A percentile compares a stretch with the other conserved stretches of the same genome.
Conservation (phyloP, 2,113 vertebrate species). For the Alouatta palliata region DNA sequence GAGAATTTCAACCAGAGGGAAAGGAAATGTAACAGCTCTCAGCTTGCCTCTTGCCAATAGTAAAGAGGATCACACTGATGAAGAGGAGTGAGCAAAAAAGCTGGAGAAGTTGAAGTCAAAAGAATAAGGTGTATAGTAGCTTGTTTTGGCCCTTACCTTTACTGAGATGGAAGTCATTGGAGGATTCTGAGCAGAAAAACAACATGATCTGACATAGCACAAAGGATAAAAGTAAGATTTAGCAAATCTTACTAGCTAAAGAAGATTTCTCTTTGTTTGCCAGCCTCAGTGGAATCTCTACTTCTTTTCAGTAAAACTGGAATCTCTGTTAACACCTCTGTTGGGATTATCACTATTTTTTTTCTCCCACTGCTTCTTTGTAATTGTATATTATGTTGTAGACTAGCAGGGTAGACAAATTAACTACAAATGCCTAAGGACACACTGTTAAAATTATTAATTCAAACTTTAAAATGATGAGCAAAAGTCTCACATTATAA, state of each 20-base stretch:
- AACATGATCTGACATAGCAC: neutral
- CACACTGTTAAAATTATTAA: slow-evolving; percentile 2
- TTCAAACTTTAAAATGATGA: neutral
- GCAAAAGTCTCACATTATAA: neutral
- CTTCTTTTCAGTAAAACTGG: neutral
- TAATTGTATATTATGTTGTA: slow-evolving; percentile 12
- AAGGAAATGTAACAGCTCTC: neutral
- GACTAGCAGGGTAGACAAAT: neutral
- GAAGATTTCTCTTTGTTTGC: neutral
- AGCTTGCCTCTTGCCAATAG: neutral
- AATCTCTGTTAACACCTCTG: neutral
- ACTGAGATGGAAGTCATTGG: neutral
- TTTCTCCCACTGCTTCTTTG: neutral
- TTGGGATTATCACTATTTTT: neutral
- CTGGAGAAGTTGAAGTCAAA: neutral
- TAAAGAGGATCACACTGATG: neutral
- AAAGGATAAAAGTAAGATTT: neutral
- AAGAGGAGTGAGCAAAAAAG: neutral
- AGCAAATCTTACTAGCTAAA: neutral
- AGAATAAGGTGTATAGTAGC: neutral
- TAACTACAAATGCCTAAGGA: neutral
- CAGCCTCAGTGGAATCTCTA: neutral
- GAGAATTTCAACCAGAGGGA: neutral
- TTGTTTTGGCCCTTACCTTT: neutral
- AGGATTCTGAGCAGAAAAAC: neutral